These are phyloP conservation scores for Dicyrtoma fusca DNA, from an alignment of 2,888 invertebrate species.

Conservation along the genomic window DNA sequence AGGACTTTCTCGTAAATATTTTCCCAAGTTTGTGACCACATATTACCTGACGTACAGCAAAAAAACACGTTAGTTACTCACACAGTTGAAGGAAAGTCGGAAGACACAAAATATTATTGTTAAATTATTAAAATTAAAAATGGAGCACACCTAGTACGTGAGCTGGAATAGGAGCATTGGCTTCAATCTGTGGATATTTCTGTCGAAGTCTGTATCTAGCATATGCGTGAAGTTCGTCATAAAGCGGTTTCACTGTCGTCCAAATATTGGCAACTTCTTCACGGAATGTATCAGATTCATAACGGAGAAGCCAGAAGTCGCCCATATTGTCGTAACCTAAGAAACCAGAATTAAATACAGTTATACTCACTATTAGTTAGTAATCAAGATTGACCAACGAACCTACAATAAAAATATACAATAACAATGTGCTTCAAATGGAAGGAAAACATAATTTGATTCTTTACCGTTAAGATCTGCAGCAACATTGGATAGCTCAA, in stretches of 20 bases:
- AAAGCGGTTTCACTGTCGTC: constrained; percentile 72
- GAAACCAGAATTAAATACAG: no score
- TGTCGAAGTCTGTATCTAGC: constrained; percentile 71
- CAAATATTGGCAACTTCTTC: constrained; percentile 65
- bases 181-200: constrained; percentile 64
- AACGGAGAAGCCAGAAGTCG: constrained; percentile 86
- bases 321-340: constrained; percentile 27
- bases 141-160: constrained; percentile 79
- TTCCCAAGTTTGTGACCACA: constrained; percentile 85
- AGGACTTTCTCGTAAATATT: constrained; percentile 73
- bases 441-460: neutral
- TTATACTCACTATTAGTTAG: neutral
- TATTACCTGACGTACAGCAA: constrained; percentile 65
- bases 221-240: constrained; percentile 81
- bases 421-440: neutral
- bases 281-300: constrained; percentile 66
- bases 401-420: neutral
- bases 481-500: constrained; percentile 78
- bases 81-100: no score
- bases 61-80: no score
- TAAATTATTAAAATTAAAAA: no score
- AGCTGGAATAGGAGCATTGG: constrained; percentile 73
- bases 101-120: no score
- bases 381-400: neutral
- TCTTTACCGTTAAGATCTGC: constrained; percentile 68